These are phyloP conservation scores for Macaria liturata DNA, from an alignment of 2,888 invertebrate genomes.

Conservation along the genomic window DNA sequence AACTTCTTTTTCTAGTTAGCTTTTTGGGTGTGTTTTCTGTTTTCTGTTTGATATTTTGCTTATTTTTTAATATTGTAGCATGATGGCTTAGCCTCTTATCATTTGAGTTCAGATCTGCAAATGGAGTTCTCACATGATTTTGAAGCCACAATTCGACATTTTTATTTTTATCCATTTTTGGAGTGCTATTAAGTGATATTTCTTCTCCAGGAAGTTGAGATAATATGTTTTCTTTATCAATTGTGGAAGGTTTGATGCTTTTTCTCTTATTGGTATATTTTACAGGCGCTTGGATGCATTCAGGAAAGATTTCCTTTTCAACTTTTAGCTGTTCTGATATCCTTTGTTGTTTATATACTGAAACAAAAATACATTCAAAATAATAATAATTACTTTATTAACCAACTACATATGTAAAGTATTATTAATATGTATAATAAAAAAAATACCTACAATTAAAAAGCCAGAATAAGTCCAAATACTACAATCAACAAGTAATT, in stretches of 20 bases:
- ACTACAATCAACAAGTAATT: no score
- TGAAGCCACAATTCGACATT: slow-evolving; percentile 68
- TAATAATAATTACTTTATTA: no score
- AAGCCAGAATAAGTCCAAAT: no score
- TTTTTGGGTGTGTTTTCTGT: slow-evolving; percentile 23
- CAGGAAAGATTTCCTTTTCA: slow-evolving; percentile 71
- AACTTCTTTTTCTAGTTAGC: slow-evolving; percentile 37
- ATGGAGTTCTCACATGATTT: slow-evolving; percentile 59
- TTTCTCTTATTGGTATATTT: slow-evolving; percentile 71
- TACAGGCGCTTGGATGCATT: slow-evolving; percentile 68
- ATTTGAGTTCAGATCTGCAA: slow-evolving; percentile 63
- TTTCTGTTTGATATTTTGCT: slow-evolving; percentile 25
- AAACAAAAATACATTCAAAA: slow-evolving; percentile 34
- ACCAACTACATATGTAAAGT: no score
- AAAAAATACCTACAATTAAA: no score
- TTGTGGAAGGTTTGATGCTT: slow-evolving; percentile 39
- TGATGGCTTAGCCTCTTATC: slow-evolving; percentile 27
- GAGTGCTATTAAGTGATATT: slow-evolving; percentile 33
- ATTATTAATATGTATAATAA: no score
- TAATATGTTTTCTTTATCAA: slow-evolving; percentile 53
- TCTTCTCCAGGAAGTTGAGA: slow-evolving; percentile 56
- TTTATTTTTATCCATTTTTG: slow-evolving; percentile 55
- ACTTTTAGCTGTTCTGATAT: slow-evolving; percentile 62
- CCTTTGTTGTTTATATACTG: slow-evolving; percentile 58
- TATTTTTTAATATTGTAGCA: slow-evolving; percentile 15